A percentile compares a stretch with the other conserved stretches of the same genome.
phyloP scores from a whole-genome alignment of 2,888 invertebrate species.

The Ametastegia equiseti region DNA sequence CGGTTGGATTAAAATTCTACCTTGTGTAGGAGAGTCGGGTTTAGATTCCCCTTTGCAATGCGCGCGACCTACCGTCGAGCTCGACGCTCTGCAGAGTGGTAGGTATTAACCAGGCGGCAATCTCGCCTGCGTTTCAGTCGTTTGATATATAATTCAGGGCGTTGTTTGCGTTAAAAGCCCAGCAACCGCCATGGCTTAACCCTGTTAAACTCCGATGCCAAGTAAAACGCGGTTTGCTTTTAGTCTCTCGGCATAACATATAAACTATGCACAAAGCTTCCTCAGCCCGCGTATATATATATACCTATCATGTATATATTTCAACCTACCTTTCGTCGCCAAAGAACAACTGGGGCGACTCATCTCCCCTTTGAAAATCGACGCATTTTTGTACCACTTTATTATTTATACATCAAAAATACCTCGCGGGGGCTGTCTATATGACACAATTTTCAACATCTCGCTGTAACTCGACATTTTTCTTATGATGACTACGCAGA shows the following conservation, averaged over 20 bases:
- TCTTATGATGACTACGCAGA: too few species aligned
- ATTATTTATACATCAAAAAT: neutral
- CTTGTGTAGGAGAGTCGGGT: neutral
- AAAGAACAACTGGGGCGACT: neutral
- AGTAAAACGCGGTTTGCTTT: constrained; percentile 75
- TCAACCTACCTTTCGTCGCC: neutral
- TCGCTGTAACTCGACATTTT: too few species aligned
- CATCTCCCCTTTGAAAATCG: constrained; percentile 11
- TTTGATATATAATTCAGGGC: constrained; percentile 75
- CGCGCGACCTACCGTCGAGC: neutral
- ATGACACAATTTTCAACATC: constrained; percentile 1
- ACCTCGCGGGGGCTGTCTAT: neutral
- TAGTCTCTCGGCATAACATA: constrained; percentile 68
- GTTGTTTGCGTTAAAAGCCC: constrained; percentile 75
- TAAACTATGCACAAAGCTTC: constrained; percentile 74
- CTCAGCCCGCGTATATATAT: constrained; percentile 48
- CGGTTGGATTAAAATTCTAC: neutral
- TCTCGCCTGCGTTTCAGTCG: constrained; percentile 69
- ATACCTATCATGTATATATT: neutral
- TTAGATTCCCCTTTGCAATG: constrained; percentile 37
- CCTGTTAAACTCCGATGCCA: constrained; percentile 75
- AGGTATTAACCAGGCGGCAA: constrained; percentile 72
- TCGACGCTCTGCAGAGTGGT: constrained; percentile 59
- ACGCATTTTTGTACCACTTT: neutral
- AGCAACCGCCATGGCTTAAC: constrained; percentile 73